Base-by-base conservation (phyloP, 2,888 invertebrate genomes). In the Nebria brevicollis region DNA sequence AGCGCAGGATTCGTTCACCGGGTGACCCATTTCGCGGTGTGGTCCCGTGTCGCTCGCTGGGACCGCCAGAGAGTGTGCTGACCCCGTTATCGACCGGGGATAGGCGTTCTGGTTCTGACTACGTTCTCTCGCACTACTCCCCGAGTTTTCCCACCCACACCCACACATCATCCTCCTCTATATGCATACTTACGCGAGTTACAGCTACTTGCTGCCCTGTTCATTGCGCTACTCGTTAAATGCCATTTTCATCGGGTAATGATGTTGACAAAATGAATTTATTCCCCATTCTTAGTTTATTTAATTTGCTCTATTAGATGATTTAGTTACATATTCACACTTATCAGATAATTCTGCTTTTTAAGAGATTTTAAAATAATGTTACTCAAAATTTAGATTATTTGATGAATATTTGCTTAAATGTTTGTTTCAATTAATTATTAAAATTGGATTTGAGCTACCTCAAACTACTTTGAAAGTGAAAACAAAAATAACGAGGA, bases 11-110 rank as follows among this genome's bases (percentile, higher is more conserved):
- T 41, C 64, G 75, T 66, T 80, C 80, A 80, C 80, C 72, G 80
- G 80, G 80, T 80, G 80, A 80, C 80, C 80, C 80, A 80, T 75
- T 68, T 80, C 41, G 20, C 64, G 75, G 15, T 13, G 70, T 70
- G n/a, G 72, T 64, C 34, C 65, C 41, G 54, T 41, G 75, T 73
- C 20, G 15, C 13, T 42, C 73, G 54, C 81, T 64, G 66, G 42
- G 73, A 25, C 73, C 26, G 66, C 70, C 54, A 41, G 15, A 72
- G 81, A 81, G 81, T 81, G 64, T 81, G 81, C 77, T 85, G 85
- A 85, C 85, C 85, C 84, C 83, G 82, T 84, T 85, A 85, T 85
- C 85, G 85, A 85, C 85, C 84, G 79, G 66, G 34, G 25, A 34
- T 25, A 26, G 42, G 42, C 73, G 20, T 15, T 13, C 72, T 34